Evolutionary conservation across 2,888 invertebrate genomes (phyloP).

Genomic region (Thecophora atra): DNA sequence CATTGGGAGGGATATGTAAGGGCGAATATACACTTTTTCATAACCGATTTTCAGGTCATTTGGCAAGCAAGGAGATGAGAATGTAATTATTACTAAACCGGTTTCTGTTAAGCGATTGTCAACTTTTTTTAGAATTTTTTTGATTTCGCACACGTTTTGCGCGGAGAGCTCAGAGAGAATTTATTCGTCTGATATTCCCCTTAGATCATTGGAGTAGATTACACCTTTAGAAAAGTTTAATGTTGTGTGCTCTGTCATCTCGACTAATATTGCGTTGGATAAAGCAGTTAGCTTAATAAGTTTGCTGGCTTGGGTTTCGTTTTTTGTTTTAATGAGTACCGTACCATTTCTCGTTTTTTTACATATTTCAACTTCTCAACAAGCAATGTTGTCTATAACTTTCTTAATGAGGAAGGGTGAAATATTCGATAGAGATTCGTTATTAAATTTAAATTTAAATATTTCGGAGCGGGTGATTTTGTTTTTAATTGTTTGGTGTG

Average conservation of each 20-base stretch:
- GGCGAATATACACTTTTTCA: slow-evolving; percentile 5
- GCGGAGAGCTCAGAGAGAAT: slow-evolving; percentile 5
- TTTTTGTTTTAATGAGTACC: slow-evolving; percentile 38
- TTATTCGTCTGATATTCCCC: slow-evolving; percentile 32
- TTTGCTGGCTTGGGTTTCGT: slow-evolving; percentile 17
- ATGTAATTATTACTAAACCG: slow-evolving; percentile 2
- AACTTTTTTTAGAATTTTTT: neutral
- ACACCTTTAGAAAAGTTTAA: slow-evolving; percentile 37
- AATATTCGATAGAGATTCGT: neutral
- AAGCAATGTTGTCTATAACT: slow-evolving; percentile 24
- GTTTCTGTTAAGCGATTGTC: neutral
- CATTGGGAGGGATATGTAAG: slow-evolving; percentile 13
- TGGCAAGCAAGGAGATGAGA: neutral
- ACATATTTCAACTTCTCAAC: slow-evolving; percentile 29
- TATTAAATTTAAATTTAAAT: no score
- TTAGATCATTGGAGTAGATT: slow-evolving; percentile 28
- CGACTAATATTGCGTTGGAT: neutral
- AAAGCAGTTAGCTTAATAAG: slow-evolving; percentile 24
- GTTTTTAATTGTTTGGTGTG: no score
- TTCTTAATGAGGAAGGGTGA: slow-evolving; percentile 40
- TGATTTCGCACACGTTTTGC: neutral
- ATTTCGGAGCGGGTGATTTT: no score
- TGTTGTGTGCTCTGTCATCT: slow-evolving; percentile 24
- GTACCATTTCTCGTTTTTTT: slow-evolving; percentile 34
- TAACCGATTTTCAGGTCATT: neutral